phyloP scores from a whole-genome alignment of 2,888 invertebrate species.

The Callyntrura guangdongensis region DNA sequence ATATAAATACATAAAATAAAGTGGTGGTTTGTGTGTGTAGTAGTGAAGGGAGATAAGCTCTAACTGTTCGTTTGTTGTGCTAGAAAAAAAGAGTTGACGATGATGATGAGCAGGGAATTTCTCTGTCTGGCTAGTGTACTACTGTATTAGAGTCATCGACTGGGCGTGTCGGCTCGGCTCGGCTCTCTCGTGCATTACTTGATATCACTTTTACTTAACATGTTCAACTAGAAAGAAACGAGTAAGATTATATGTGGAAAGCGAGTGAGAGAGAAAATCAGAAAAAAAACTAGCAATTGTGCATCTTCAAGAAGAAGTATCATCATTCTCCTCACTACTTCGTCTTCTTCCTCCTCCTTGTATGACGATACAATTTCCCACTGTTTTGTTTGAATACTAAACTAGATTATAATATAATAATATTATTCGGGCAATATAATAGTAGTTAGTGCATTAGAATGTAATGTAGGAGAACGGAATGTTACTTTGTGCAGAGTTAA shows the following conservation, averaged over 20 bases:
- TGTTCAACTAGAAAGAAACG: slow-evolving; percentile 40
- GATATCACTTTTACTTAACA: slow-evolving; percentile 63
- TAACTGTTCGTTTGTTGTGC: slow-evolving; percentile 47
- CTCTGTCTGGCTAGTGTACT: slow-evolving; percentile 67
- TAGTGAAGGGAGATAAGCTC: slow-evolving; percentile 61
- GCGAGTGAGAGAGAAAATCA: not conserved
- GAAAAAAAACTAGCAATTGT: slow-evolving; percentile 13
- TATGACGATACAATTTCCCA: slow-evolving; percentile 13
- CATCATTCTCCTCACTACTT: not conserved
- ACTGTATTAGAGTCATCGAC: slow-evolving; percentile 75
- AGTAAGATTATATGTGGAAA: slow-evolving; percentile 7
- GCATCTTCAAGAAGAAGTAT: slow-evolving; percentile 41
- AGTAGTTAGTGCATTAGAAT: slow-evolving; percentile 17
- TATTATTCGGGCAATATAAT: not conserved
- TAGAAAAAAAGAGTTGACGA: slow-evolving; percentile 23
- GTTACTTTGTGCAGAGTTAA: not conserved
- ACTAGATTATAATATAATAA: slow-evolving; percentile 30
- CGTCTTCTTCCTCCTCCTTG: not conserved
- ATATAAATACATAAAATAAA: not conserved
- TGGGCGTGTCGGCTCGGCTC: slow-evolving; percentile 80
- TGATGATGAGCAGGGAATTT: slow-evolving; percentile 75
- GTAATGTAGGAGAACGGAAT: slow-evolving; percentile 26
- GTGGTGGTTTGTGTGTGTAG: slow-evolving; percentile 38
- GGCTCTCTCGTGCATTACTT: slow-evolving; percentile 76
- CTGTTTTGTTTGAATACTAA: slow-evolving; percentile 42